These are phyloP conservation scores for Cydia pomonella DNA, from an alignment of 1,140 invertebrate species.

Conservation along the genomic window DNA sequence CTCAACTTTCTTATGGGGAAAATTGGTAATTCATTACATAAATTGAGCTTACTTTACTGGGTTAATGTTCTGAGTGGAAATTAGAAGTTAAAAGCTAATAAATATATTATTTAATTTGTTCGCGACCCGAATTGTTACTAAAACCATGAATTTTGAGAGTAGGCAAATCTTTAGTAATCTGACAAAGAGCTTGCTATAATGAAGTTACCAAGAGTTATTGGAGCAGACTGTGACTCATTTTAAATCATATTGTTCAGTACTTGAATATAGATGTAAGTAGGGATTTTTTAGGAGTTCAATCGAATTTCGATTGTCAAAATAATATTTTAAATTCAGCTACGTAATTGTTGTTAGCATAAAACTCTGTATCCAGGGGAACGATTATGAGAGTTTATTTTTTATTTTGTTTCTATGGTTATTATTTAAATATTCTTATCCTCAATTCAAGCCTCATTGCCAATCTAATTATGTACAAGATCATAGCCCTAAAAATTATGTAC, in stretches of 20 bases:
- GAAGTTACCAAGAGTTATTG: background rate
- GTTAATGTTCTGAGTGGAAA: constrained; percentile 43
- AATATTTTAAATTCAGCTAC: no score
- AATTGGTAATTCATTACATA: constrained; percentile 65
- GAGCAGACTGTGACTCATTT: background rate
- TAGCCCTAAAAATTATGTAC: no score
- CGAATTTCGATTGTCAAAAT: no score
- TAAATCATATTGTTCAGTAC: background rate
- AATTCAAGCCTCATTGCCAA: no score
- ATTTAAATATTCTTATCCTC: no score
- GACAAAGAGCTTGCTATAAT: background rate
- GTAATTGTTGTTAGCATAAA: no score
- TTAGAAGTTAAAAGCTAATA: constrained; percentile 38
- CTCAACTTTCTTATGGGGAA: constrained; percentile 57
- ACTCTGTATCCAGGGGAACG: no score
- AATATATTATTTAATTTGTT: constrained; percentile 16
- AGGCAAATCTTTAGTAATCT: background rate
- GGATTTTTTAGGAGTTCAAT: background rate
- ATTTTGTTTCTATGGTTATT: no score
- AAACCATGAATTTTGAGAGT: background rate
- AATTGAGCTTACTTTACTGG: constrained; percentile 52
- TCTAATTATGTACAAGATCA: no score
- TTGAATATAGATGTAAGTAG: background rate
- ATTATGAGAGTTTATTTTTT: no score
- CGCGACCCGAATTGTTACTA: background rate